Percentiles rank a stretch among this genome's conserved stretches.
These are phyloP conservation scores for Geophilus truncorum DNA, from an alignment of 2,888 invertebrate species.

Conservation along the genomic window DNA sequence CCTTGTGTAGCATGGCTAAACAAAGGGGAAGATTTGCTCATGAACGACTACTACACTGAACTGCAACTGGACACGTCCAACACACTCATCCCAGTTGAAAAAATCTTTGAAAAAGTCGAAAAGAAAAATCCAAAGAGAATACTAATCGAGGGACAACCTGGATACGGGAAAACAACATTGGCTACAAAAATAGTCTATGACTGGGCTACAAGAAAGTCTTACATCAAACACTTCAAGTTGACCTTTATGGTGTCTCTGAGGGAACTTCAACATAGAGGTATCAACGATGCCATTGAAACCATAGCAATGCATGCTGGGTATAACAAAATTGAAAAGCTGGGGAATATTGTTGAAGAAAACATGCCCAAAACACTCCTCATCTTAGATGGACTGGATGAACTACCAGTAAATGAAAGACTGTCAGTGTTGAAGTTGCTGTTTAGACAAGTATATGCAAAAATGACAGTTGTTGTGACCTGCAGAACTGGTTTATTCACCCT, in stretches of 20 bases:
- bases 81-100: background rate
- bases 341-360: background rate
- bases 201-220: background rate
- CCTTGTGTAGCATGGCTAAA: background rate
- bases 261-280: background rate
- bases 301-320: background rate
- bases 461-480: background rate
- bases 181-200: background rate
- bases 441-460: background rate
- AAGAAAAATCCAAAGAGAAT: background rate
- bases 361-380: background rate
- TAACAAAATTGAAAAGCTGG: background rate
- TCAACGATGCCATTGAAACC: background rate
- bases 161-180: background rate
- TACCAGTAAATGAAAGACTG: background rate
- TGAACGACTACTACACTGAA: background rate
- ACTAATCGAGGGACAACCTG: background rate
- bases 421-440: background rate
- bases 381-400: background rate
- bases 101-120: background rate
- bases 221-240: background rate
- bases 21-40: background rate
- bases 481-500: background rate
- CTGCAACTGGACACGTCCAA: background rate
- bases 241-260: background rate